Evolutionary conservation across 2,888 invertebrate species (phyloP).

Genomic region (Anticlea derivata): DNA sequence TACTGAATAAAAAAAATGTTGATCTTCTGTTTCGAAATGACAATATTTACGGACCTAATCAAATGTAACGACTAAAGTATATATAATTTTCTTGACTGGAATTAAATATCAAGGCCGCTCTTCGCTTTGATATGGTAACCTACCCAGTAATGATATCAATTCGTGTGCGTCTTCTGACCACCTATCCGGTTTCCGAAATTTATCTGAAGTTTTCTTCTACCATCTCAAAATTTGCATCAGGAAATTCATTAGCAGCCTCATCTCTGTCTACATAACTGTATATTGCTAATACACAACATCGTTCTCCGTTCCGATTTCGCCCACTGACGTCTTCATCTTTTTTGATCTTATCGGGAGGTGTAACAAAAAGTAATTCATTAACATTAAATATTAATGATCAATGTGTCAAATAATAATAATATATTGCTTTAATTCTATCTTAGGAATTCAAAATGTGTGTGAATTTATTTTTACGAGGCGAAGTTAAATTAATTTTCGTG

Average conservation of each 20-base stretch:
- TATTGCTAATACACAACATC: conserved; percentile 33
- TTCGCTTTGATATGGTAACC: conserved; percentile 4
- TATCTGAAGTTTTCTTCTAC: conserved; percentile 12
- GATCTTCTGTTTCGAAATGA: background rate
- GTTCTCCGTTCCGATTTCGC: conserved; percentile 32
- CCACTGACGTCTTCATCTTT: conserved; percentile 38
- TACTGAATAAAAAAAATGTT: background rate
- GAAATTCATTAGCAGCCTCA: conserved; percentile 20
- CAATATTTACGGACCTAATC: background rate
- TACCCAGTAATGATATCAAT: conserved; percentile 14
- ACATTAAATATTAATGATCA: conserved; percentile 39
- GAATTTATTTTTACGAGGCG: conserved; percentile 47
- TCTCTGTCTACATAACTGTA: conserved; percentile 30
- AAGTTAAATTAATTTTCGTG: conserved; percentile 54
- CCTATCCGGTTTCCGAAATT: conserved; percentile 4
- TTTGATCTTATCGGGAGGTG: conserved; percentile 39
- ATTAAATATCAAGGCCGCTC: background rate
- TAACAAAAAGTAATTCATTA: conserved; percentile 41
- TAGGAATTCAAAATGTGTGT: conserved; percentile 36
- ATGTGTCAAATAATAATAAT: conserved; percentile 37
- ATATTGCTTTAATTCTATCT: conserved; percentile 34
- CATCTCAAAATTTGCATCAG: conserved; percentile 16
- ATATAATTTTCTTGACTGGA: background rate
- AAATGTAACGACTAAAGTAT: background rate
- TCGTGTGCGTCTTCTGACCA: conserved; percentile 9